Conservation (phyloP, 2,113 vertebrate genomes). For the Bos javanicus region DNA sequence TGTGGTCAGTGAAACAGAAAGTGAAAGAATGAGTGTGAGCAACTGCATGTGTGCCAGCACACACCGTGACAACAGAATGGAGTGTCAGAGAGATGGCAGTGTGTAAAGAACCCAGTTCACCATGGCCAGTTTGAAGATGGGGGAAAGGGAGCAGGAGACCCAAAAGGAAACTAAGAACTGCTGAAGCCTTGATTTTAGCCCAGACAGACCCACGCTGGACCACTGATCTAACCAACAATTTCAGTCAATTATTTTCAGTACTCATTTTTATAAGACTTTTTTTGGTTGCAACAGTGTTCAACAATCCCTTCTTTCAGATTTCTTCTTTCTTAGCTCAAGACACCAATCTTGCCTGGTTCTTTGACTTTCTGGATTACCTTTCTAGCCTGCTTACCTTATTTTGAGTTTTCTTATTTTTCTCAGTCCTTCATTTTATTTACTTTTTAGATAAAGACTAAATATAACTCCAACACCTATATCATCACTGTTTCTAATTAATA, state of each 20-base stretch:
- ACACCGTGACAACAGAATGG: background rate
- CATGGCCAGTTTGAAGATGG: background rate
- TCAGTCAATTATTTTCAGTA: background rate
- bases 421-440: background rate
- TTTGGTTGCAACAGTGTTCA: background rate
- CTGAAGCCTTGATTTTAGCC: background rate
- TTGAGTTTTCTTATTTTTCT: background rate
- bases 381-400: background rate
- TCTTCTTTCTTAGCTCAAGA: background rate
- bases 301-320: background rate
- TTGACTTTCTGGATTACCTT: background rate
- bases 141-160: background rate
- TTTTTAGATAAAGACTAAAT: background rate
- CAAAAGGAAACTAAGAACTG: background rate
- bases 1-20: background rate
- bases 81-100: background rate
- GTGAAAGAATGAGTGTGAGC: background rate
- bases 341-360: background rate
- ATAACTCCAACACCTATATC: background rate
- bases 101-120: background rate
- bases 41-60: background rate
- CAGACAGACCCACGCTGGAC: background rate
- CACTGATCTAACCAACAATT: background rate
- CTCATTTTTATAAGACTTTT: background rate
- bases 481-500: background rate